Conservation (phyloP, 2,888 invertebrate species). For the Eupithecia vulgata region DNA sequence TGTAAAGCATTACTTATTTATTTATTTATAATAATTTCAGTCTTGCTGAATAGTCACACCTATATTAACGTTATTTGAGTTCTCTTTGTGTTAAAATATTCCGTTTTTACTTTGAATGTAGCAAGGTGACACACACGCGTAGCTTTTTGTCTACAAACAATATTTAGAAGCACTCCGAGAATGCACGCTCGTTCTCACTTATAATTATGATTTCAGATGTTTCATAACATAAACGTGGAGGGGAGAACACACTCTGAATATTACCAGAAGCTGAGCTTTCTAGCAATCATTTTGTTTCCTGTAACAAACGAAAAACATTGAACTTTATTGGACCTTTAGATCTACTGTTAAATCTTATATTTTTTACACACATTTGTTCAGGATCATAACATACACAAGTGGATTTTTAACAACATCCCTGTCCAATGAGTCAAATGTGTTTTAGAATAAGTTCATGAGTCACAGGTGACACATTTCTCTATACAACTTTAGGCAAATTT, state of each 20-base stretch:
- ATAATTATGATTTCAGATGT: conserved; percentile 4
- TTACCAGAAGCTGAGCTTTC: not conserved
- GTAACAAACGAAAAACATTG: not conserved
- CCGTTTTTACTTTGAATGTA: not conserved
- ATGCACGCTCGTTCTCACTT: conserved; percentile 4
- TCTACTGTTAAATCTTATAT: not conserved
- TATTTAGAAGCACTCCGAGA: conserved; percentile 6
- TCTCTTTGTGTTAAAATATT: not conserved
- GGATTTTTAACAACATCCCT: not conserved
- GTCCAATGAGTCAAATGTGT: no score
- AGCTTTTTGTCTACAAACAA: conserved; percentile 6
- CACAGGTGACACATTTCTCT: no score
- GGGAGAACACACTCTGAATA: not conserved
- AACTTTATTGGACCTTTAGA: not conserved
- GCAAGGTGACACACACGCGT: not conserved
- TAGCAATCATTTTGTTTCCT: not conserved
- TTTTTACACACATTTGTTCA: not conserved
- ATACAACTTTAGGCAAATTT: no score
- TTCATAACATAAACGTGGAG: not conserved
- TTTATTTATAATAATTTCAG: no score
- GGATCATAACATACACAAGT: not conserved
- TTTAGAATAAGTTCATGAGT: no score
- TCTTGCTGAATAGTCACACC: not conserved
- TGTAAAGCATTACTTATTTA: no score
- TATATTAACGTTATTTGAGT: not conserved